phyloP scores from a whole-genome alignment of 2,113 vertebrate genomes.

The Phoxinus phoxinus region DNA sequence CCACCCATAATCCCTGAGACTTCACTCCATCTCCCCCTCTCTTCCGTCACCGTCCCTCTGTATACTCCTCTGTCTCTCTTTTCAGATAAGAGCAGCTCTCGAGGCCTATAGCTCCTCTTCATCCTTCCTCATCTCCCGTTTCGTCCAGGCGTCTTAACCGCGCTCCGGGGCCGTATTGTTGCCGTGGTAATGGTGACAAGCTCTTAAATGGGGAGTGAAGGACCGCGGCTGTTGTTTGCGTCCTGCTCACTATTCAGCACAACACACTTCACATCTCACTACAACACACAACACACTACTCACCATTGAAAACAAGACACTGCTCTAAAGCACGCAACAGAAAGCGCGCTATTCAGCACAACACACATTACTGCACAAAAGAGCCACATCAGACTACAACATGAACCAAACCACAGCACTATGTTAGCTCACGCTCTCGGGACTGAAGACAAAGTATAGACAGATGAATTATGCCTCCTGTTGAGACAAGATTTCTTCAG shows the following conservation, averaged over 20 bases:
- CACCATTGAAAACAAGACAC: slow-evolving; percentile 38
- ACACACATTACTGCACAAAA: slow-evolving; percentile 46
- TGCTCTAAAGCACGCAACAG: slow-evolving; percentile 18
- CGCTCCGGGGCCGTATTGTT: slow-evolving; percentile 28
- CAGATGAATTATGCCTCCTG: neutral
- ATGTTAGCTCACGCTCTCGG: neutral
- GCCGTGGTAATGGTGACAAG: slow-evolving; percentile 36
- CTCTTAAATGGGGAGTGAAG: slow-evolving; percentile 31
- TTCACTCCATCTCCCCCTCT: slow-evolving; percentile 10
- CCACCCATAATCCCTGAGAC: slow-evolving; percentile 39
- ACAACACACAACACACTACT: slow-evolving; percentile 39
- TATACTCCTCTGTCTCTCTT: slow-evolving; percentile 12
- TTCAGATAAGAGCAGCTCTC: slow-evolving; percentile 18
- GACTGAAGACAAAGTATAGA: neutral
- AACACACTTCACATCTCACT: slow-evolving; percentile 43
- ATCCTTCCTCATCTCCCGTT: slow-evolving; percentile 37
- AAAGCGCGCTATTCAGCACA: slow-evolving; percentile 36
- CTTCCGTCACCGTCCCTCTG: neutral
- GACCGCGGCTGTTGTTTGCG: slow-evolving; percentile 51
- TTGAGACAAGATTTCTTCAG: neutral
- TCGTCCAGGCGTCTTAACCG: slow-evolving; percentile 13
- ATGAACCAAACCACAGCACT: neutral
- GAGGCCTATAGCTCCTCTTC: slow-evolving; percentile 10
- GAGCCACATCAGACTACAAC: slow-evolving; percentile 31
- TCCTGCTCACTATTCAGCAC: slow-evolving; percentile 54